Evolutionary conservation across 2,797 vertebrate genomes (phyloP).

Genomic region (Xenentodon cancila): DNA sequence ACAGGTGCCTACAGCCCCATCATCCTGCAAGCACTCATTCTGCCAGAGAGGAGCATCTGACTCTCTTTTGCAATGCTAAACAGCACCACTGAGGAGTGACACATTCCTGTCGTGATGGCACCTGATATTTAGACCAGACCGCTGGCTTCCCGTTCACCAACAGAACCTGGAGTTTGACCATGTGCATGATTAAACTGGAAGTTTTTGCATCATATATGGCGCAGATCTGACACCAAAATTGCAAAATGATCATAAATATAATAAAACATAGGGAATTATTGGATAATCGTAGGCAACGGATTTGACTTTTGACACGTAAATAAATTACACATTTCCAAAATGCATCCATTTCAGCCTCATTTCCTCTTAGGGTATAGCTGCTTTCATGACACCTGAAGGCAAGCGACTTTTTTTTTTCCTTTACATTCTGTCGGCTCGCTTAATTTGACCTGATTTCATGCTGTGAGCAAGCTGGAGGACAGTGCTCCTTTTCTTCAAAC

Average conservation of each 20-base stretch:
- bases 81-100: constrained; percentile 35
- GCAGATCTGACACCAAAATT: no score
- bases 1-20: constrained; percentile 71
- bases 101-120: constrained; percentile 52
- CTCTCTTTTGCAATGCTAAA: constrained; percentile 57
- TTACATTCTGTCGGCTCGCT: constrained; percentile 41
- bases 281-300: no score
- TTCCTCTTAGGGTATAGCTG: constrained; percentile 10
- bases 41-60: constrained; percentile 15
- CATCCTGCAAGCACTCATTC: constrained; percentile 16
- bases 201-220: no score
- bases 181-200: no score
- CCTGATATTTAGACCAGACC: constrained; percentile 33
- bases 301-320: no score
- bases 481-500: constrained; percentile 54
- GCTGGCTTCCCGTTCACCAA: no score
- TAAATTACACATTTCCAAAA: no score
- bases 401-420: constrained; percentile 1
- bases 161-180: no score
- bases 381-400: constrained; percentile 36
- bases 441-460: constrained; percentile 41
- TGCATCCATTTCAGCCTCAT: not conserved
- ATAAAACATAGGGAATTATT: no score
- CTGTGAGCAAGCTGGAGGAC: constrained; percentile 61
- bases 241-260: no score